Evolutionary conservation across 2,888 invertebrate species (phyloP).

Genomic region (Drosophila subsilvestris): DNA sequence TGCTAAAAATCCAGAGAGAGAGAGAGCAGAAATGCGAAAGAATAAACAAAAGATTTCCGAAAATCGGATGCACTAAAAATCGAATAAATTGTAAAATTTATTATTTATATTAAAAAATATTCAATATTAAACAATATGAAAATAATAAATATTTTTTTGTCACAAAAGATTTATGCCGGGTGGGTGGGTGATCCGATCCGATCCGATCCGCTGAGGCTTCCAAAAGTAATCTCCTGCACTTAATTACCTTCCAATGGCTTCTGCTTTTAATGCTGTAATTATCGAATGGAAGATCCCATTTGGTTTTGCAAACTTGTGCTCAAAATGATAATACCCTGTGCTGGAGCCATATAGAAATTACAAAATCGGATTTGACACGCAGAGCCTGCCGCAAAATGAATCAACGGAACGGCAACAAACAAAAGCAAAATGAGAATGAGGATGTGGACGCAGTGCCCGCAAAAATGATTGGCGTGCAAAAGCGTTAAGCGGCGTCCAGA

Average conservation of each 20-base stretch:
- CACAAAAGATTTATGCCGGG: too few species aligned
- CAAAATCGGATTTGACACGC: constrained; percentile 75
- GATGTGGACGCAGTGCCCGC: constrained; percentile 9
- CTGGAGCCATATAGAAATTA: constrained; percentile 36
- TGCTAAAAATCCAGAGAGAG: neutral
- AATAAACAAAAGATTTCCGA: neutral
- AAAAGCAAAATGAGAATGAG: constrained; percentile 2
- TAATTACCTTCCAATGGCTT: too few species aligned
- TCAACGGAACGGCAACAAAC: constrained; percentile 20
- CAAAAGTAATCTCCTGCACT: neutral
- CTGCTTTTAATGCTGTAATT: too few species aligned
- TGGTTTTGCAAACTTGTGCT: neutral
- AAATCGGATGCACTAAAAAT: too few species aligned
- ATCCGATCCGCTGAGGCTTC: too few species aligned
- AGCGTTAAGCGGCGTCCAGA: constrained; percentile 43
- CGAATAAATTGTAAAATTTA: too few species aligned
- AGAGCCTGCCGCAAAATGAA: constrained; percentile 50
- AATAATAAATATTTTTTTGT: too few species aligned
- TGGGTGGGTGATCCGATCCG: too few species aligned
- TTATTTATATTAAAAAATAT: too few species aligned
- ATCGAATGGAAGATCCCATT: too few species aligned
- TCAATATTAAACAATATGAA: too few species aligned
- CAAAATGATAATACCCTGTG: neutral
- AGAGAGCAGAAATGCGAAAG: too few species aligned
- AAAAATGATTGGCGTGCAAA: constrained; percentile 40